Conservation (phyloP, 2,888 invertebrate species). For the Polydesmus complanatus region DNA sequence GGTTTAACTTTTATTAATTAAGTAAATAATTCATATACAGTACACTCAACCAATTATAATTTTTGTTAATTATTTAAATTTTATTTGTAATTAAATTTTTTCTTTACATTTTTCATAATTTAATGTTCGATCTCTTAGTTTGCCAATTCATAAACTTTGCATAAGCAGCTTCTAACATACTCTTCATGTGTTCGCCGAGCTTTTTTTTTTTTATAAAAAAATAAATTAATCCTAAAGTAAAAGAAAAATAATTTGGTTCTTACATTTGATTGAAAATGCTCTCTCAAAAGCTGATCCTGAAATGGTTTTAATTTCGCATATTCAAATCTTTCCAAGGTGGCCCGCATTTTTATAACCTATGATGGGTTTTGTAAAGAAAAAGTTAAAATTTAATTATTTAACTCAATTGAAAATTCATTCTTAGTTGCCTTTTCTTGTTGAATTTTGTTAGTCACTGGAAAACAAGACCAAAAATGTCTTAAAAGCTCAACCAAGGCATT, state of each 20-base stretch:
- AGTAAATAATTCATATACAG: too few species aligned
- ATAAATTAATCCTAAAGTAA: slow-evolving; percentile 18
- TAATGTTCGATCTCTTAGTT: slow-evolving; percentile 17
- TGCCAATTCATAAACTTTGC: slow-evolving; percentile 79
- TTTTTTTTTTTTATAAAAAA: too few species aligned
- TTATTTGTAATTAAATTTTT: too few species aligned
- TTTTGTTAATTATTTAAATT: too few species aligned
- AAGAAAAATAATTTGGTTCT: neutral
- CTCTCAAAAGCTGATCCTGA: slow-evolving; percentile 29
- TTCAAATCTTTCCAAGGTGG: slow-evolving; percentile 75
- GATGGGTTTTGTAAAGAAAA: slow-evolving; percentile 12
- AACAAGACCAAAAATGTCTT: slow-evolving; percentile 89
- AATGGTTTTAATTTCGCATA: slow-evolving; percentile 52
- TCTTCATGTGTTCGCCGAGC: slow-evolving; percentile 57
- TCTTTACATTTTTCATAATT: too few species aligned
- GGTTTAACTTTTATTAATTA: too few species aligned
- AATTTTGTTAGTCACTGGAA: slow-evolving; percentile 58
- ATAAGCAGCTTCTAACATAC: slow-evolving; percentile 70
- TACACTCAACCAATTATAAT: too few species aligned
- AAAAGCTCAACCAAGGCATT: slow-evolving; percentile 74
- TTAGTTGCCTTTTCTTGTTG: slow-evolving; percentile 47
- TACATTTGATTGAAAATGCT: slow-evolving; percentile 28
- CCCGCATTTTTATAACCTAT: slow-evolving; percentile 72
- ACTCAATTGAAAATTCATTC: neutral
- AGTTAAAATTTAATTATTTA: neutral